These are phyloP conservation scores for Hippocampus zosterae DNA, from an alignment of 2,113 vertebrate genomes.

Conservation along the genomic window DNA sequence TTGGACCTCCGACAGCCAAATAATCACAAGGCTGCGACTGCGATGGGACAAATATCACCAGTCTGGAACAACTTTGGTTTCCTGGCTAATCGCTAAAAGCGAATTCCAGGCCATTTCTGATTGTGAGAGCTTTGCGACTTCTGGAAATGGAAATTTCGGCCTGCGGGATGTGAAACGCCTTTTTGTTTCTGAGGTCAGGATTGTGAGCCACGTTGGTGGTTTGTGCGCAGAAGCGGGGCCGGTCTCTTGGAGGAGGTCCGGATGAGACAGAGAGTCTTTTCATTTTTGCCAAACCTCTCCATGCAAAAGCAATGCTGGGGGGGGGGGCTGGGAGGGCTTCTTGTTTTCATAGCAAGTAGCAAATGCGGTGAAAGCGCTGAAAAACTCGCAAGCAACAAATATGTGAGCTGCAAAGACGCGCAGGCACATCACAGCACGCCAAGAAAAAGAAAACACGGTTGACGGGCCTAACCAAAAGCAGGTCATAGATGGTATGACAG, in stretches of 20 bases:
- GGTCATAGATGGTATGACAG: background rate
- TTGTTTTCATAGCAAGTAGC: constrained; percentile 46
- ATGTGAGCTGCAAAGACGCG: constrained; percentile 13
- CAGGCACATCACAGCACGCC: constrained; percentile 15
- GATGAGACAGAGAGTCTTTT: constrained; percentile 49
- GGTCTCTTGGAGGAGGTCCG: constrained; percentile 44
- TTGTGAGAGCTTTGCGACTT: constrained; percentile 40
- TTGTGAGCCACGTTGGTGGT: constrained; percentile 29
- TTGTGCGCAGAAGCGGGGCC: constrained; percentile 32
- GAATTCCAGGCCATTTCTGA: constrained; percentile 42
- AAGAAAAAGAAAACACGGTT: constrained; percentile 16
- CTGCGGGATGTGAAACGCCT: constrained; percentile 22
- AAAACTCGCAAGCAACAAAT: constrained; percentile 40
- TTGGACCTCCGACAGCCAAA: constrained; percentile 63
- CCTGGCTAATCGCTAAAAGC: constrained; percentile 37
- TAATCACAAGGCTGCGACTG: constrained; percentile 54
- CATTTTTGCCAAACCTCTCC: constrained; percentile 27
- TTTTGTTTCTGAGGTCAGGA: constrained; percentile 23
- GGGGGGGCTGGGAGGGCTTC: constrained; percentile 49
- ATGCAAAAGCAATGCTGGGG: constrained; percentile 25
- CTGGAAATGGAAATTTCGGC: constrained; percentile 38
- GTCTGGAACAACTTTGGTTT: constrained; percentile 61
- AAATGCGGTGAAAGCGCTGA: constrained; percentile 40
- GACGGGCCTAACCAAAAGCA: constrained; percentile 11
- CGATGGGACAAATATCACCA: constrained; percentile 50